Evolutionary conservation across 2,888 invertebrate species (phyloP).

Genomic region (Oscheius sp.): DNA sequence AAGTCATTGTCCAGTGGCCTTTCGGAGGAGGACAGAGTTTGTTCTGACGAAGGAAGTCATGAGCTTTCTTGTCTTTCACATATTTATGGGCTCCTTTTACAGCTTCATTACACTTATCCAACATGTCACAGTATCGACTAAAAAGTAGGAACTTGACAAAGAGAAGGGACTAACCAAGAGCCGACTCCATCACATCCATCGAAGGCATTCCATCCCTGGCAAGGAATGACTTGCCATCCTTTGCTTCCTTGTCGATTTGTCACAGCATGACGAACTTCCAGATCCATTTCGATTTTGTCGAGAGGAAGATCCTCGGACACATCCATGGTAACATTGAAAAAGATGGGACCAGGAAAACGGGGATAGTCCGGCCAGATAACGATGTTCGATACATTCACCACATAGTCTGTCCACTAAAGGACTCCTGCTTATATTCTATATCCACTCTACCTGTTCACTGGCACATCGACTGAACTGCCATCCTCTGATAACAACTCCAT

Average conservation of each 20-base stretch:
- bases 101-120: conserved; percentile 70
- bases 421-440: neutral
- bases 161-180: conserved; percentile 57
- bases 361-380: conserved; percentile 71
- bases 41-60: conserved; percentile 62
- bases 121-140: conserved; percentile 70
- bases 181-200: conserved; percentile 71
- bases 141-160: neutral
- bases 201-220: conserved; percentile 70
- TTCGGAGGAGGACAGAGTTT: conserved; percentile 58
- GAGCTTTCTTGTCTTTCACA: conserved; percentile 65
- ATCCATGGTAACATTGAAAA: conserved; percentile 70
- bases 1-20: conserved; percentile 71
- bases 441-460: conserved; percentile 61
- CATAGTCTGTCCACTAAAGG: conserved; percentile 70
- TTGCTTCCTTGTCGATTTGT: conserved; percentile 66
- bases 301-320: conserved; percentile 66
- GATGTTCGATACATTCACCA: conserved; percentile 69
- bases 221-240: conserved; percentile 70
- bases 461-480: conserved; percentile 70
- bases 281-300: conserved; percentile 70
- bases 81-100: conserved; percentile 70
- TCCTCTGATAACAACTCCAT: conserved; percentile 68
- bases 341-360: conserved; percentile 70
- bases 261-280: conserved; percentile 65